These are phyloP conservation scores for Eupithecia centaureata DNA, from an alignment of 2,888 invertebrate genomes.

Conservation along the genomic window DNA sequence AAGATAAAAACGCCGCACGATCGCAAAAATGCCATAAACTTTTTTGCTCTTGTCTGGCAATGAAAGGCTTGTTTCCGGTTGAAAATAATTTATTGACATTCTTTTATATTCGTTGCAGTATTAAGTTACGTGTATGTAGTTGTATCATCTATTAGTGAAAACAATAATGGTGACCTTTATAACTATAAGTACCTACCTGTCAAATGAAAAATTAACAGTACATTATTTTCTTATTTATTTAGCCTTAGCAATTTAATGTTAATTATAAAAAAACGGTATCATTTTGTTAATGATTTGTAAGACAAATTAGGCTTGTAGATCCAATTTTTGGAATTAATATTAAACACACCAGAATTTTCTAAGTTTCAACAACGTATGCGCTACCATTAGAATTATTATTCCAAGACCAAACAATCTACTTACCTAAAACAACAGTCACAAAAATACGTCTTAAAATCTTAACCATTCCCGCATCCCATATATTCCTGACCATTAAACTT, in stretches of 20 bases:
- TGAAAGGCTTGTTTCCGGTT: slow-evolving; percentile 15
- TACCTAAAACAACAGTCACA: background rate
- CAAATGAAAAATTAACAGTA: background rate
- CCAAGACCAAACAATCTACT: background rate
- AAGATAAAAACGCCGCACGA: slow-evolving; percentile 8
- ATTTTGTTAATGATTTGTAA: too few relatives aligned
- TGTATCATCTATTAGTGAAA: background rate
- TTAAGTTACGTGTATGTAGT: background rate
- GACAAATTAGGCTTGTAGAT: background rate
- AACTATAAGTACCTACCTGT: too few relatives aligned
- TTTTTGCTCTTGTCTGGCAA: slow-evolving; percentile 8
- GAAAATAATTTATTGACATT: slow-evolving; percentile 12
- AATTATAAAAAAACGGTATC: background rate
- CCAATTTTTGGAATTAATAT: background rate
- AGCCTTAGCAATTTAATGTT: background rate
- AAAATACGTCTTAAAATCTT: background rate
- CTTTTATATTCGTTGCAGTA: slow-evolving; percentile 12
- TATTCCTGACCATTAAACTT: slow-evolving; percentile 29
- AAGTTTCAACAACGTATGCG: background rate
- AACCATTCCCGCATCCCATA: background rate
- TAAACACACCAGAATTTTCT: background rate
- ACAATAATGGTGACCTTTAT: slow-evolving; percentile 3
- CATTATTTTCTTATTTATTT: background rate
- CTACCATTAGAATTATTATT: background rate
- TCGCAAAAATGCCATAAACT: slow-evolving; percentile 8